These are phyloP conservation scores for Sebastiscus albofasciatus DNA, from an alignment of 2,797 vertebrate species.

Conservation along the genomic window DNA sequence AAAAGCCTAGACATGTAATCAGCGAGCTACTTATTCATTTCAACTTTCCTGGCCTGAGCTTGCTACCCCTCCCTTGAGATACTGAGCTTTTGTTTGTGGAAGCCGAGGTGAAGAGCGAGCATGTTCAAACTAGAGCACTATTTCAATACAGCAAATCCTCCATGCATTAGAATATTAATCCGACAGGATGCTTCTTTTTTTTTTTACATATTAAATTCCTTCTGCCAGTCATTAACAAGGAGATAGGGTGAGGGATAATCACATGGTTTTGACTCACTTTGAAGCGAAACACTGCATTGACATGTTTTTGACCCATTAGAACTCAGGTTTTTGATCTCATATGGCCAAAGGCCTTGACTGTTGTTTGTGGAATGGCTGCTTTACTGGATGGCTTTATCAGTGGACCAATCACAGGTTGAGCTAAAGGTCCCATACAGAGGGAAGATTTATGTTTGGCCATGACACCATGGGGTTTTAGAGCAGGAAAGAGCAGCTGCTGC, in stretches of 20 bases:
- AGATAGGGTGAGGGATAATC: conserved; percentile 17
- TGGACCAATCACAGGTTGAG: conserved; percentile 36
- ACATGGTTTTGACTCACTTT: conserved; percentile 29
- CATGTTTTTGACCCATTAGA: conserved; percentile 3
- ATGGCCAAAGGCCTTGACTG: background rate
- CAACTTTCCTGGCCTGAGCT: conserved; percentile 65
- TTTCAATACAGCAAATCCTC: conserved; percentile 21
- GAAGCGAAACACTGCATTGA: conserved; percentile 21
- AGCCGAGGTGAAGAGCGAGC: conserved; percentile 55
- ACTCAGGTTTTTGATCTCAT: background rate
- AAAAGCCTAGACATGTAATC: conserved; percentile 76
- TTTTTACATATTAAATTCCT: background rate
- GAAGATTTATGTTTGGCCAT: conserved; percentile 51
- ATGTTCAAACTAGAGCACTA: conserved; percentile 68
- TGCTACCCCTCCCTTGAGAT: conserved; percentile 44
- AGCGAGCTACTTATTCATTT: conserved; percentile 66
- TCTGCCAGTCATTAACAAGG: background rate
- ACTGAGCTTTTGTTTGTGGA: conserved; percentile 56
- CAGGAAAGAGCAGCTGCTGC: conserved; percentile 62
- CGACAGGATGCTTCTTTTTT: background rate
- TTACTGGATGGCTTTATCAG: conserved; percentile 28
- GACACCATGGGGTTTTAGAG: conserved; percentile 51
- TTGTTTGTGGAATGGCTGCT: conserved; percentile 27
- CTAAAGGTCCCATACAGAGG: conserved; percentile 41
- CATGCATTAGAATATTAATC: conserved; percentile 29